phyloP scores from a whole-genome alignment of 2,113 vertebrate genomes.

The Pseudopodoces humilis region DNA sequence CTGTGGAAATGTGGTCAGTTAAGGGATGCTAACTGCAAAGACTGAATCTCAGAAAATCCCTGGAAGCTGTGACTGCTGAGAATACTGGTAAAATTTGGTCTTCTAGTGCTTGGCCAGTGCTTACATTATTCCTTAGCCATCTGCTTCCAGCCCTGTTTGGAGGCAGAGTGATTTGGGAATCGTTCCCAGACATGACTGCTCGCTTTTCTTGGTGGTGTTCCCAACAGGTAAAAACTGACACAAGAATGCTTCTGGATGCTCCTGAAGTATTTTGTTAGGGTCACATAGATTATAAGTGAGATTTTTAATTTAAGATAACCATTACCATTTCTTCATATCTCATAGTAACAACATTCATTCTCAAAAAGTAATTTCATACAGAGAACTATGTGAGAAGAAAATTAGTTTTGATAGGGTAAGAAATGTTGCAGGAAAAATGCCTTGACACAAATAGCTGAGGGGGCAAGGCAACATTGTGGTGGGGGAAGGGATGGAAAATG shows the following conservation, averaged over 20 bases:
- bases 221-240: background rate
- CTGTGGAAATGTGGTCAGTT: background rate
- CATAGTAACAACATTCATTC: background rate
- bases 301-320: background rate
- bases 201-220: background rate
- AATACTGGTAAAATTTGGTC: background rate
- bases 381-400: background rate
- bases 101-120: background rate
- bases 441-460: background rate
- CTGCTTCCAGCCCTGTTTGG: background rate
- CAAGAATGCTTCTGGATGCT: background rate
- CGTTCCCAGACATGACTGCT: background rate
- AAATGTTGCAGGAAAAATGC: background rate
- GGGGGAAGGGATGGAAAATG: slow-evolving; percentile 31
- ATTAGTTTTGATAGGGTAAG: background rate
- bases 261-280: background rate
- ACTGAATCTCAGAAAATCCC: background rate
- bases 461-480: background rate
- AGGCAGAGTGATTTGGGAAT: background rate
- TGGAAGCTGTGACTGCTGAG: background rate
- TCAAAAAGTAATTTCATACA: background rate
- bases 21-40: background rate
- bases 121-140: background rate
- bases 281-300: background rate
- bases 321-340: background rate